These are phyloP conservation scores for Mesoligia furuncula DNA, from an alignment of 2,888 invertebrate genomes.

Conservation along the genomic window DNA sequence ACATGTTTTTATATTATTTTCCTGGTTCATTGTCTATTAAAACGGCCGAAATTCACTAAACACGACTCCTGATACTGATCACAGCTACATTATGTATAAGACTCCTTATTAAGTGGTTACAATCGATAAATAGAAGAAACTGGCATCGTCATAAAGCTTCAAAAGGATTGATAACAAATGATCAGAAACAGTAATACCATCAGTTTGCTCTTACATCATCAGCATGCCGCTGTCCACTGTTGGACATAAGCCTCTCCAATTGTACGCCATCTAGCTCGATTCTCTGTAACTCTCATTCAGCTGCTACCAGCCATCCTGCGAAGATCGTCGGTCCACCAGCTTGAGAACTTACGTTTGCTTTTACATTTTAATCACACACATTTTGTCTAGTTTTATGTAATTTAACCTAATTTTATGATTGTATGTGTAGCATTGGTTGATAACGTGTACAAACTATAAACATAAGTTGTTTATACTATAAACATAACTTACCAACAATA, in stretches of 20 bases:
- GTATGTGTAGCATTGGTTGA: background rate
- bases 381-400: background rate
- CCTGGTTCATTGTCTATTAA: background rate
- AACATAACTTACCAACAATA: too few relatives aligned
- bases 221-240: background rate
- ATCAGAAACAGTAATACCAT: background rate
- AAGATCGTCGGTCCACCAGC: background rate
- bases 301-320: background rate
- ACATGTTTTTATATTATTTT: conserved; percentile 18
- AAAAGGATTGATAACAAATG: background rate
- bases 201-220: background rate
- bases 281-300: background rate
- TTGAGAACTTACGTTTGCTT: background rate
- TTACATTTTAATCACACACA: background rate
- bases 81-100: background rate
- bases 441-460: background rate
- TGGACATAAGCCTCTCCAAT: background rate
- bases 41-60: background rate
- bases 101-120: background rate
- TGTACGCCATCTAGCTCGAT: background rate
- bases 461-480: background rate
- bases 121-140: background rate
- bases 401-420: background rate
- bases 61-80: background rate
- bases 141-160: background rate